Evolutionary conservation across 2,797 vertebrate genomes (phyloP), one percentile per base, ranked within the genome.

Genomic region (Dipus sagitta): DNA sequence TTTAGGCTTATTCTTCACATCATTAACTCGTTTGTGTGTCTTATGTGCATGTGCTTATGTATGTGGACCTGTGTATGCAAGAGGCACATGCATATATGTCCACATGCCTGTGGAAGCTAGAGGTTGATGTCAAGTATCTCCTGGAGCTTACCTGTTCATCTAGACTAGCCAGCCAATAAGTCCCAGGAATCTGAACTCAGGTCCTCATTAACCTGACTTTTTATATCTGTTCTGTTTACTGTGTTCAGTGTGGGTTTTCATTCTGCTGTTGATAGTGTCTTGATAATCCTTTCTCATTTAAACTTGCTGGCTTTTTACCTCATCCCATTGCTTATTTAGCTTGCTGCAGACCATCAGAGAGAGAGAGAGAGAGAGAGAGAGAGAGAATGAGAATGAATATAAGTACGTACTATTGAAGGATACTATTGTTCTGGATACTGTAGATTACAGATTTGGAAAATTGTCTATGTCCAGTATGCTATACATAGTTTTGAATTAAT

Each of bases 381-480:
- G n/a, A 30, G 17, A 23, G 12, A 60, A 52, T 24, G 2, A 13
- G 3, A 38, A 38, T 38, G 38, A 38, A 38, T 38, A 28, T 5
- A 28, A 12, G 47, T 47, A 9, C 47, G 17, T 75, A 81, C 28
- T 23, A 34, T 21, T 81, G 26, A 81, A 28, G 15, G 89, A n/a
- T 84, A 28, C 18, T 80, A 0, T 72, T 23, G 0, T 93, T 92
- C 24, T 91, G 20, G 20, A 76, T 34, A 71, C 8, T 71, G 47
- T 30, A 70, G 34, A 72, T 80, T 93, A 24, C 86, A 75, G 20
- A 93, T 30, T 12, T 95, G 12, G 71, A 83, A 95, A 96, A 95
- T 86, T 15, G 88, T 81, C 93, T 96, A 75, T 96, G 18, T 84
- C 20, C 2, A n/a, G 20, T 92, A 82, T 38, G 21, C 28, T 78